phyloP scores from a whole-genome alignment of 2,797 vertebrate species.

The Euphonia xanthogaster region DNA sequence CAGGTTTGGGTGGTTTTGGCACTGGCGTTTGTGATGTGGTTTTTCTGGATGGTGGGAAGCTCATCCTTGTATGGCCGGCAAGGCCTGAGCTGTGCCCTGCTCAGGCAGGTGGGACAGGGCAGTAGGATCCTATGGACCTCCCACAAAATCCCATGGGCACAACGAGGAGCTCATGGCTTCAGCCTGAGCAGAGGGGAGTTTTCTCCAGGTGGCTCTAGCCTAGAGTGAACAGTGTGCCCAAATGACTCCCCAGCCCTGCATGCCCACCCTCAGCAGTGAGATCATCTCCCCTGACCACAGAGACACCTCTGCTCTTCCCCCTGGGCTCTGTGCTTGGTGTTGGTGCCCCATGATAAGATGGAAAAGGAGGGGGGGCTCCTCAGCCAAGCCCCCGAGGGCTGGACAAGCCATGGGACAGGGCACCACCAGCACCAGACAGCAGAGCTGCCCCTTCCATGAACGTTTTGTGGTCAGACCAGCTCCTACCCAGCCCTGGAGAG shows the following conservation, averaged over 20 bases:
- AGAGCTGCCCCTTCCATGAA: not conserved
- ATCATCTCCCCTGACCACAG: not conserved
- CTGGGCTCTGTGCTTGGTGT: not conserved
- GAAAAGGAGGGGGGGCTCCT: not conserved
- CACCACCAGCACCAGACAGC: not conserved
- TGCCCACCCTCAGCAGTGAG: not conserved
- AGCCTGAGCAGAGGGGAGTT: not conserved
- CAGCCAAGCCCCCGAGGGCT: accelerated
- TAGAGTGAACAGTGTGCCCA: not conserved
- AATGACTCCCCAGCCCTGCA: not conserved
- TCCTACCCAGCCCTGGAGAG: not conserved
- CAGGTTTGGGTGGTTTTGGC: not conserved
- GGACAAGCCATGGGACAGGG: not conserved
- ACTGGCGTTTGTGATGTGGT: not conserved
- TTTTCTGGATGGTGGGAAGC: not conserved
- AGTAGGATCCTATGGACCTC: not conserved
- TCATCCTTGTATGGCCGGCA: not conserved
- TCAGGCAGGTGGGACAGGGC: not conserved
- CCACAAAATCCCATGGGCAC: not conserved
- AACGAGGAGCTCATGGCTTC: not conserved
- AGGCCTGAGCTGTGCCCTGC: not conserved
- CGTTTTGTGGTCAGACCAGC: not conserved
- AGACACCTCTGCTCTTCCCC: not conserved
- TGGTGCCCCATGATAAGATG: not conserved
- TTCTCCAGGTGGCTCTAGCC: not conserved